Conservation (phyloP, 2,797 vertebrate species). For the Propithecus perrieri region DNA sequence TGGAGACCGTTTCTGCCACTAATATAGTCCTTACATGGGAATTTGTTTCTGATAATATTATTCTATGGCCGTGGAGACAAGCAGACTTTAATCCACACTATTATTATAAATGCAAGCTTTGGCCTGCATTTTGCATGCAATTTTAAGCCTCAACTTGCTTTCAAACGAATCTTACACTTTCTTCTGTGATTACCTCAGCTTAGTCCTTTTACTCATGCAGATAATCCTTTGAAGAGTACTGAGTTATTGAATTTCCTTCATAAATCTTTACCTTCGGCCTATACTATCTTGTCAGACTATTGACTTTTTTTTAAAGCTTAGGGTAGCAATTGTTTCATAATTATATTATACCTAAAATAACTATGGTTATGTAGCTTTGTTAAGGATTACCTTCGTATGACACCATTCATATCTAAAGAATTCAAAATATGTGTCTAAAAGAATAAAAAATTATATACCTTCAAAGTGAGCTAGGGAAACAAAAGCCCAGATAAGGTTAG, state of each 20-base stretch:
- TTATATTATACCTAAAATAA: constrained; percentile 42
- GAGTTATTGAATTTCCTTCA: not conserved
- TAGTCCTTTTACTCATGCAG: constrained; percentile 17
- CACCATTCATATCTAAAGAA: not conserved
- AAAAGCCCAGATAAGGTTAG: not conserved
- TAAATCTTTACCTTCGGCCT: not conserved
- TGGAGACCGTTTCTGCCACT: not conserved
- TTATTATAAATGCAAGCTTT: not conserved
- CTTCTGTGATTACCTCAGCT: not conserved
- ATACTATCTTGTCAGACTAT: not conserved
- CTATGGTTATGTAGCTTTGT: not conserved
- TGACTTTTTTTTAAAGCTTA: not conserved
- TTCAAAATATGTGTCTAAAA: not conserved
- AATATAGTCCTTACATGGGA: not conserved
- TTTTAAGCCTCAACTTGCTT: not conserved
- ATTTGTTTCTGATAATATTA: not conserved
- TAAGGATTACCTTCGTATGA: constrained; percentile 39
- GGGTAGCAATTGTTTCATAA: constrained; percentile 22
- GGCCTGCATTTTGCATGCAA: not conserved
- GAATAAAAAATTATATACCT: constrained; percentile 31
- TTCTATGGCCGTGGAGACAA: not conserved
- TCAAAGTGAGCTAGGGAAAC: not conserved
- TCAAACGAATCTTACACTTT: not conserved
- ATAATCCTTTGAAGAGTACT: not conserved
- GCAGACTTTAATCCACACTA: not conserved